Evolutionary conservation across 1,140 invertebrate species (phyloP).

Genomic region (Vollenhovia emeryi): DNA sequence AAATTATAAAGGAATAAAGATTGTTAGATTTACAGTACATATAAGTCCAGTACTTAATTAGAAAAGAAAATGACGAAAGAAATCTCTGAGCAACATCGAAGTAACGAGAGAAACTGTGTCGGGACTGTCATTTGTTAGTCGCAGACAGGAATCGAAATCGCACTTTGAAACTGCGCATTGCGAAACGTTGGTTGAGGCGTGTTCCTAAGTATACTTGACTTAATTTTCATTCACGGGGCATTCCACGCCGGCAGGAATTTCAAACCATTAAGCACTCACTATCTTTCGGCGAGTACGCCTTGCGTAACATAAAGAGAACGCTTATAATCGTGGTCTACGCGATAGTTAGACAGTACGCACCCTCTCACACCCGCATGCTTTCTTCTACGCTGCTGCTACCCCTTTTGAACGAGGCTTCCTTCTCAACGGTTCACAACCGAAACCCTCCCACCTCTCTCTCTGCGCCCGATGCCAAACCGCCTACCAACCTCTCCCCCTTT

Average conservation of each 20-base stretch:
- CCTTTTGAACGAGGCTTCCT: constrained; percentile 63
- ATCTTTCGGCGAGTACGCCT: constrained; percentile 79
- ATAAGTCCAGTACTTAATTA: background rate
- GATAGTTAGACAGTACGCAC: constrained; percentile 64
- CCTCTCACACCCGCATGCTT: constrained; percentile 12
- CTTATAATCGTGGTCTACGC: constrained; percentile 68
- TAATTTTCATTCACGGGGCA: constrained; percentile 83
- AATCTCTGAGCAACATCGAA: background rate
- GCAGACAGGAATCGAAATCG: constrained; percentile 26
- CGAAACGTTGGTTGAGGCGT: constrained; percentile 22
- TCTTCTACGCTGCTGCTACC: constrained; percentile 41
- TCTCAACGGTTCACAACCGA: constrained; percentile 49
- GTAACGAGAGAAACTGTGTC: background rate
- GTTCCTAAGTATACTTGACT: constrained; percentile 78
- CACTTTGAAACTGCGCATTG: constrained; percentile 27
- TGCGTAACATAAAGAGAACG: constrained; percentile 74
- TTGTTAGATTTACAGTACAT: background rate
- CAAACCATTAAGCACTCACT: constrained; percentile 83
- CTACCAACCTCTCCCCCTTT: constrained; percentile 45
- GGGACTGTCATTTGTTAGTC: background rate
- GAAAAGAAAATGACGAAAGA: background rate
- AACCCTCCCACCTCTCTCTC: constrained; percentile 21
- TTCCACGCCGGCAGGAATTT: constrained; percentile 82
- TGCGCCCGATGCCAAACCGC: constrained; percentile 32
- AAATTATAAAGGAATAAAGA: background rate